These are phyloP conservation scores for Drosophila saltans DNA, from an alignment of 1,140 invertebrate genomes.

Conservation along the genomic window DNA sequence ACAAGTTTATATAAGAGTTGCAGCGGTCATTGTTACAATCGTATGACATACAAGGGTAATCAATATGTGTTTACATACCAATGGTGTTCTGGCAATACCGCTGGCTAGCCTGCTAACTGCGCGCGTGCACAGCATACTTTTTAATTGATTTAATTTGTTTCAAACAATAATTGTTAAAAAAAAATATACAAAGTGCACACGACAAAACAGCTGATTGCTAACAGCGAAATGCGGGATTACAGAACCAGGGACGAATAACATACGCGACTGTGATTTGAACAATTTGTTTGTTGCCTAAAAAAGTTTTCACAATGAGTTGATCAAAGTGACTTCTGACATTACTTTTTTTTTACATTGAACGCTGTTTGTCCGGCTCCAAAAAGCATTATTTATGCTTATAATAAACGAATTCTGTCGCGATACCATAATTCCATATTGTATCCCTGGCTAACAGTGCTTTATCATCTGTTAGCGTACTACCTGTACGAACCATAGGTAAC, in stretches of 20 bases:
- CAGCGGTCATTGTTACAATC: neutral
- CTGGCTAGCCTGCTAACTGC: conserved; percentile 43
- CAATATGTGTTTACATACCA: conserved; percentile 23
- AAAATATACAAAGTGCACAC: conserved; percentile 38
- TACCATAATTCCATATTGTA: neutral
- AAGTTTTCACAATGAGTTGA: too few relatives aligned
- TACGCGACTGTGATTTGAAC: neutral
- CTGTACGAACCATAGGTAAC: neutral
- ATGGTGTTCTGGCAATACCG: conserved; percentile 19
- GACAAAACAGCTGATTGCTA: conserved; percentile 42
- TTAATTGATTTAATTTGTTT: conserved; percentile 27
- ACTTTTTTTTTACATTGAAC: too few relatives aligned
- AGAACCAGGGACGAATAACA: neutral
- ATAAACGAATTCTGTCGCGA: neutral
- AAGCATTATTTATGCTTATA: too few relatives aligned
- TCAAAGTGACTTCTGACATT: too few relatives aligned
- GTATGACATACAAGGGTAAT: neutral
- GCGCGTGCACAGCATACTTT: conserved; percentile 65
- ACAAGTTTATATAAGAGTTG: conserved; percentile 67
- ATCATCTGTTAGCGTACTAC: neutral
- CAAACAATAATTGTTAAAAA: conserved; percentile 46
- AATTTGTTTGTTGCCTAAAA: too few relatives aligned
- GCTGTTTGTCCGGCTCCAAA: too few relatives aligned
- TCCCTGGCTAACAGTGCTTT: neutral
- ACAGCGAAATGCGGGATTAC: conserved; percentile 40